A percentile compares a stretch with the other conserved stretches of the same genome.
These are phyloP conservation scores for Cotesia vestalis DNA, from an alignment of 1,140 invertebrate genomes.

Conservation along the genomic window DNA sequence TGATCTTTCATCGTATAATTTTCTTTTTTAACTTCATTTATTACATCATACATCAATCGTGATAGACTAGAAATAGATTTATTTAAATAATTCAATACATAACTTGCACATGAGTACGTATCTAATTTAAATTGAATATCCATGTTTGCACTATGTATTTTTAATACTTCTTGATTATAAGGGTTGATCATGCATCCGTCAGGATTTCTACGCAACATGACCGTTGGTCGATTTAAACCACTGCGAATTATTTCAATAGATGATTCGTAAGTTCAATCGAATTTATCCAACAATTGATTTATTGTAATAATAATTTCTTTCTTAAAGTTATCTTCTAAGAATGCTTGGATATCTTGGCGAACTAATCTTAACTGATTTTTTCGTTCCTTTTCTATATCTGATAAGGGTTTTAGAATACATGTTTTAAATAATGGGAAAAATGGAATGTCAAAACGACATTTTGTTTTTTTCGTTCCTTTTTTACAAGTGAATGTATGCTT, in stretches of 20 bases:
- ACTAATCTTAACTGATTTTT: conserved; percentile 7
- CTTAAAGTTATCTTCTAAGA: conserved; percentile 21
- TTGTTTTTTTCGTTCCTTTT: conserved; percentile 35
- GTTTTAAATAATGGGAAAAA: conserved; percentile 35
- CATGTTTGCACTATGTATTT: conserved; percentile 31
- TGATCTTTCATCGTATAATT: conserved; percentile 39
- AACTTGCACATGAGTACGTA: too few relatives aligned
- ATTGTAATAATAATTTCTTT: conserved; percentile 11
- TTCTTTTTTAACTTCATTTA: too few relatives aligned
- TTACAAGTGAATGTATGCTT: conserved; percentile 38
- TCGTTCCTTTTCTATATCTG: conserved; percentile 3
- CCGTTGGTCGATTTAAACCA: conserved; percentile 21
- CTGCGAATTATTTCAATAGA: conserved; percentile 27
- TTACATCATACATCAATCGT: too few relatives aligned
- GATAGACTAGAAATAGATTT: too few relatives aligned
- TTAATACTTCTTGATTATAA: conserved; percentile 37
- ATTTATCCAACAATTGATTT: conserved; percentile 13
- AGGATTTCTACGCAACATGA: conserved; percentile 31
- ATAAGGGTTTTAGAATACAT: conserved; percentile 34
- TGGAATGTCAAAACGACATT: conserved; percentile 41
- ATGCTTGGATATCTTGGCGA: neutral
- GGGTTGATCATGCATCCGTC: conserved; percentile 32
- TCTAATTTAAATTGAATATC: conserved; percentile 37
- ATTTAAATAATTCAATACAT: too few relatives aligned
- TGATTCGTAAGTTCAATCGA: conserved; percentile 24